Evolutionary conservation across 37 sponge, comb jelly and placozoan species (phyloP).

Genomic region (Spongia lamella): DNA sequence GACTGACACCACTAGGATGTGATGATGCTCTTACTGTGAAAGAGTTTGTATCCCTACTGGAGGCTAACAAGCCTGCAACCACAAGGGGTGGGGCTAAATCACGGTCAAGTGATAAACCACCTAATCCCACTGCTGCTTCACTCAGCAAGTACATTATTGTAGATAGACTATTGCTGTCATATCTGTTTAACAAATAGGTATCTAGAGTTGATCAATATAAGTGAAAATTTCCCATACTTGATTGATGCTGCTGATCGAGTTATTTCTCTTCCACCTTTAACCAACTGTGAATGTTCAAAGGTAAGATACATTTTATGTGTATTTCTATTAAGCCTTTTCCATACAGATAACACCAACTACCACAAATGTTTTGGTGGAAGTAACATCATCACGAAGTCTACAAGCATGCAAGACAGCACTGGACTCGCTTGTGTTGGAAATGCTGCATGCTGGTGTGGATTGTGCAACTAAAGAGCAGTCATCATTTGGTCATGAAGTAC

Average conservation of each 20-base stretch:
- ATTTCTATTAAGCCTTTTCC: background rate
- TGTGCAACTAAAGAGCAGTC: background rate
- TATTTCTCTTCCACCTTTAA: constrained; percentile 87
- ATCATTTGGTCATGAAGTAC: constrained; percentile 13
- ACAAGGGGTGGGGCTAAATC: constrained; percentile 9
- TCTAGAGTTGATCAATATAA: constrained; percentile 56
- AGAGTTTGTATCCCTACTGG: constrained; percentile 60
- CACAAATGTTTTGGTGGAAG: constrained; percentile 78
- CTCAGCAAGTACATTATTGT: constrained; percentile 65
- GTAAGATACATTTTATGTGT: constrained; percentile 24
- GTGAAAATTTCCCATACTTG: constrained; percentile 55
- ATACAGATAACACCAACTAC: constrained; percentile 19
- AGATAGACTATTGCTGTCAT: too few relatives aligned
- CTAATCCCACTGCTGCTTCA: constrained; percentile 49
- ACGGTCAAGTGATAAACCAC: constrained; percentile 25
- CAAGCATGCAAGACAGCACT: constrained; percentile 65
- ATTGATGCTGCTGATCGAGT: constrained; percentile 58
- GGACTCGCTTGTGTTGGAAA: constrained; percentile 58
- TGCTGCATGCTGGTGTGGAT: constrained; percentile 51
- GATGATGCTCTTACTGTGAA: constrained; percentile 27
- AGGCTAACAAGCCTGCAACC: constrained; percentile 48
- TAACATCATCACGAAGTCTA: constrained; percentile 73
- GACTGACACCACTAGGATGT: constrained; percentile 69
- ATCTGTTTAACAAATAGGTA: too few relatives aligned
- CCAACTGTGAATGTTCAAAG: constrained; percentile 78